A percentile compares a stretch with the other conserved stretches of the same genome.
These are phyloP conservation scores for Hyalella azteca DNA, from an alignment of 2,888 invertebrate species.

Conservation along the genomic window DNA sequence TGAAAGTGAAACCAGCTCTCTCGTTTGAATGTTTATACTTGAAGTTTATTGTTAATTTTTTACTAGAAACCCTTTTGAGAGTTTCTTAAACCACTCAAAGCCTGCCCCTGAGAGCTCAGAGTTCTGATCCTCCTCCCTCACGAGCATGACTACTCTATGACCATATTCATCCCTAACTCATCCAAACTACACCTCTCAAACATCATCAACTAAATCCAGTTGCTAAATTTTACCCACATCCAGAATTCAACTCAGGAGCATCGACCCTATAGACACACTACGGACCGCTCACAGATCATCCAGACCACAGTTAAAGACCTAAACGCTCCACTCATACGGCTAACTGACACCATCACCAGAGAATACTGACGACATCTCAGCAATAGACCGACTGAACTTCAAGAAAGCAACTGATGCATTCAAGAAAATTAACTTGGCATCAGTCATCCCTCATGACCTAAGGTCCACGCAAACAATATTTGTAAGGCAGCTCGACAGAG, in stretches of 20 bases:
- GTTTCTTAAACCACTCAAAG: too few species aligned
- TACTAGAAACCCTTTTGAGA: too few species aligned
- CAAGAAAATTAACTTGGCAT: background rate
- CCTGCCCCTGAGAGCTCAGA: too few species aligned
- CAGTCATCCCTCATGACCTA: background rate
- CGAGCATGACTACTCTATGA: too few species aligned
- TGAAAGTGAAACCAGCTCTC: too few species aligned
- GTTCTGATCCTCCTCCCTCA: too few species aligned
- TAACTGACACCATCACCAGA: background rate
- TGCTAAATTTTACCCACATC: too few species aligned
- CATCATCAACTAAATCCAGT: too few species aligned
- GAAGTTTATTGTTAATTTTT: too few species aligned
- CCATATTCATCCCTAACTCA: too few species aligned
- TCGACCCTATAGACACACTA: background rate
- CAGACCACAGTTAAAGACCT: background rate
- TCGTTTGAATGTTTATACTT: too few species aligned
- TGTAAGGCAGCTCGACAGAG: background rate
- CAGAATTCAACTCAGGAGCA: background rate
- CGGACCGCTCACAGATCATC: background rate
- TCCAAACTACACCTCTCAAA: too few species aligned
- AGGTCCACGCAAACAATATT: background rate
- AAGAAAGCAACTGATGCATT: background rate
- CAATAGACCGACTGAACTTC: background rate
- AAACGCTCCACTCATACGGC: background rate
- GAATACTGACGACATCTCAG: background rate